Percentiles rank a stretch among this genome's conserved stretches.
These are phyloP conservation scores for mouse (Mus musculus) DNA, from an alignment of 2,113 vertebrate genomes.

Conservation along the genomic window DNA sequence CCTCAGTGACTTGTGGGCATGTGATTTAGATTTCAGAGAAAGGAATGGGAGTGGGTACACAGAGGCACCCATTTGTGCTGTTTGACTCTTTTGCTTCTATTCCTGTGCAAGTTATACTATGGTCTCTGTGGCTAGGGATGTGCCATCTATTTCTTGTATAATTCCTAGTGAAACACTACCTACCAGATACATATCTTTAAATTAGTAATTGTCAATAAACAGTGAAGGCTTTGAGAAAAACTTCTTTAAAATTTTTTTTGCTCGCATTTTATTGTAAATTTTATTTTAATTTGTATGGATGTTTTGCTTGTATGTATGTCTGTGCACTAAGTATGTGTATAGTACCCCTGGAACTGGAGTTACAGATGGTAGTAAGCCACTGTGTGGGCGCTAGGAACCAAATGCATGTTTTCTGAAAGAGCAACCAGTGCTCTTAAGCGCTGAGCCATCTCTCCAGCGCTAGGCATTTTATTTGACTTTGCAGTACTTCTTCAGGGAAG, in stretches of 20 bases:
- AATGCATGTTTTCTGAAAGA: background rate
- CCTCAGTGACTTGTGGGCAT: background rate
- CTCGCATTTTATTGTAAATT: background rate
- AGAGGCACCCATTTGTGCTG: background rate
- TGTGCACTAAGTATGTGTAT: background rate
- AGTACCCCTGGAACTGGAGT: background rate
- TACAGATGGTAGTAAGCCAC: background rate
- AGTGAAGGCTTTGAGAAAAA: conserved; percentile 26
- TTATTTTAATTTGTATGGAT: background rate
- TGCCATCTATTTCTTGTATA: conserved; percentile 10
- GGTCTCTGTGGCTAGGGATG: background rate
- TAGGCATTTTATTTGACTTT: background rate
- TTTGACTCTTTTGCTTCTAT: background rate
- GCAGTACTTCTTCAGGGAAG: background rate
- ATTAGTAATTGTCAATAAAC: conserved; percentile 35
- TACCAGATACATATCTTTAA: background rate
- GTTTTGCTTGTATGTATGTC: background rate
- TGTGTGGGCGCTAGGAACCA: background rate
- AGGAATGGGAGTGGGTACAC: background rate
- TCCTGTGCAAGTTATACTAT: background rate
- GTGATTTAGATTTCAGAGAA: conserved; percentile 55
- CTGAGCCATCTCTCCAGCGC: background rate
- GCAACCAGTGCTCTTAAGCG: background rate
- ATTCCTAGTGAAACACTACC: background rate
- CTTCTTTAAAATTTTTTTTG: background rate